Conservation (phyloP, 2,888 invertebrate species). For the Steromphala cineraria region DNA sequence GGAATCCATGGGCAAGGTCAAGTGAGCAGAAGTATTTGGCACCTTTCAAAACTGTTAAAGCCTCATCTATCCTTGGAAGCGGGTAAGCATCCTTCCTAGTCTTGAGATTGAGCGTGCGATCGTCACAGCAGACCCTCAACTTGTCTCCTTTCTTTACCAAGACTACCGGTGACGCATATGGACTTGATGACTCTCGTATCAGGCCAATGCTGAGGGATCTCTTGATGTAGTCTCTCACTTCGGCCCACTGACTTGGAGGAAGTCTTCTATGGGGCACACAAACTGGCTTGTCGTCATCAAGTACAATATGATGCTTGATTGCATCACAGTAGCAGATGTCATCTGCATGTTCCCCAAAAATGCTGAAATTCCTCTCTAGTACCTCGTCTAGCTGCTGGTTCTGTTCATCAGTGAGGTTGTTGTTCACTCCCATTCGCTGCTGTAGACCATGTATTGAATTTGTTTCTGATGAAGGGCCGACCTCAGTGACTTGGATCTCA, state of each 20-base stretch:
- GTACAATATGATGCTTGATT: background rate
- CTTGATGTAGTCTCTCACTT: constrained; percentile 34
- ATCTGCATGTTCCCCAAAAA: background rate
- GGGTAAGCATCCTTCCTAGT: background rate
- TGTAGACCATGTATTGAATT: background rate
- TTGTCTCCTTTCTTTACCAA: constrained; percentile 42
- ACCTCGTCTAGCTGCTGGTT: background rate
- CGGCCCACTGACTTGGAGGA: constrained; percentile 7
- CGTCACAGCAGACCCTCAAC: constrained; percentile 50
- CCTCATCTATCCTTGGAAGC: constrained; percentile 7
- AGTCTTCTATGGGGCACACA: background rate
- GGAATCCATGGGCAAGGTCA: constrained; percentile 47
- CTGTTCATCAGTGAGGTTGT: background rate
- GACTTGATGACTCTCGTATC: constrained; percentile 28
- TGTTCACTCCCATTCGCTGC: background rate
- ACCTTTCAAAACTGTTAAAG: background rate
- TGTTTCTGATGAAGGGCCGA: background rate
- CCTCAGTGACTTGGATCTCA: background rate
- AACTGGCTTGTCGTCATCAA: background rate
- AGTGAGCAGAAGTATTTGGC: background rate
- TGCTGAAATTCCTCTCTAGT: background rate
- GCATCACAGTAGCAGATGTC: constrained; percentile 11
- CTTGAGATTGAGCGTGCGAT: constrained; percentile 42
- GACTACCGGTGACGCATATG: constrained; percentile 48
- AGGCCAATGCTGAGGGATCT: constrained; percentile 26